These are phyloP conservation scores for Monochamus alternatus DNA, from an alignment of 2,888 invertebrate species.

Conservation along the genomic window DNA sequence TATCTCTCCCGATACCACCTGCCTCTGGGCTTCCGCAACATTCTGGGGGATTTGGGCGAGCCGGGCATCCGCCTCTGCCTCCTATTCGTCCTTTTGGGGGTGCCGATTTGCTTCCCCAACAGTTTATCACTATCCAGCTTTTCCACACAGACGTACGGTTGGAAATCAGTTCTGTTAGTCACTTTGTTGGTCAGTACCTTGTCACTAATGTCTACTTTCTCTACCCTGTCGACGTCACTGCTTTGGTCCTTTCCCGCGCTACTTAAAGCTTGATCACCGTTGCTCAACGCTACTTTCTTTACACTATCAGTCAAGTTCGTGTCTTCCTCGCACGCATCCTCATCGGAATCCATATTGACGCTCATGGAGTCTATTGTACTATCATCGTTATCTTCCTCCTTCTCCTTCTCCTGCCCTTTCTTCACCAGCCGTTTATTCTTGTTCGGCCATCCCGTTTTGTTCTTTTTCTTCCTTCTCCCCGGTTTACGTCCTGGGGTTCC, in stretches of 20 bases:
- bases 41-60: conserved; percentile 68
- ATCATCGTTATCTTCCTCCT: conserved; percentile 62
- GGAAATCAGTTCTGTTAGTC: conserved; percentile 71
- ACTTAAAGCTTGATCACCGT: conserved; percentile 35
- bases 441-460: conserved; percentile 88
- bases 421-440: conserved; percentile 69
- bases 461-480: conserved; percentile 77
- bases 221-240: conserved; percentile 45
- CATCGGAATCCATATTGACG: conserved; percentile 57
- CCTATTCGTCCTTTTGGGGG: conserved; percentile 54
- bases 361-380: conserved; percentile 60
- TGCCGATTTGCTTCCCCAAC: conserved; percentile 39
- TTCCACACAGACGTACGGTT: conserved; percentile 80
- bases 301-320: conserved; percentile 57
- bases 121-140: conserved; percentile 73
- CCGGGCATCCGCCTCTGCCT: conserved; percentile 59
- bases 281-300: conserved; percentile 43
- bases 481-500: conserved; percentile 64
- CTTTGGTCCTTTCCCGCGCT: conserved; percentile 27
- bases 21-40: conserved; percentile 67
- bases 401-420: conserved; percentile 64
- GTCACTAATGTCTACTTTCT: conserved; percentile 51
- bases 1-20: conserved; percentile 71
- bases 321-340: conserved; percentile 54
- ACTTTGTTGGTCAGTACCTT: conserved; percentile 60